Evolutionary conservation across 2,797 vertebrate species (phyloP), one percentile per base, ranked within the genome.

Genomic region (Hapalemur alaotrensis): DNA sequence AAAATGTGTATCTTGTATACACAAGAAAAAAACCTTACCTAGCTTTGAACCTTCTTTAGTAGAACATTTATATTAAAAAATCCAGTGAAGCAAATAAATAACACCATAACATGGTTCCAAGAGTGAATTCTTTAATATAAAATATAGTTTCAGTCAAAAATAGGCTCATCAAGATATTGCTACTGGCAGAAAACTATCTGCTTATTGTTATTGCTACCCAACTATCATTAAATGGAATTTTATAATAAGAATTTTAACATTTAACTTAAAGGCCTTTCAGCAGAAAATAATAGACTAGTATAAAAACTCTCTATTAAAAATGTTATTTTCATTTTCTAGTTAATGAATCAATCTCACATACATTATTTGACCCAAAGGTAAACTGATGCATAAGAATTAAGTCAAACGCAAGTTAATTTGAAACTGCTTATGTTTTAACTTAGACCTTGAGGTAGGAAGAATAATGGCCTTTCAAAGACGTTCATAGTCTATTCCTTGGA

Each of bases 211-310:
- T 7, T 94, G 35, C 52, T 69, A 91, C 32, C 11, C 18, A 38
- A 69, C 17, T 32, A 63, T 87, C 52, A 81, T 75, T 95, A 96
- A 73, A 52, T 91, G 30, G 32, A 96, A 57, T 82, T 78, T 96
- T 81, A 93, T 91, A 75, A 89, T 25, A 96, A 95, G 57, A 91
- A 92, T 94, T 69, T 89, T 91, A 98, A 96, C n/a, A 84, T 89
- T 82, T 38, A 95, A 57, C 28, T 90, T 81, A 81, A 14, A 88
- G 46, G 14, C 23, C 95, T 98, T 95, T 76, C 80, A 97, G 43
- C 46, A 88, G 65, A 90, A 95, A 81, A 82, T 48, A 88, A 96
- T 61, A 67, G 8, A 75, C 48, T 85, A 52, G 11, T 48, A 9
- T 93, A 0, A 3, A 93, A 80, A 10, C 5, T 89, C 46, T 78